Percentiles rank a stretch among this genome's conserved stretches.
Conservation (phyloP, 2,888 invertebrate genomes). For the Dolomedes plantarius region DNA sequence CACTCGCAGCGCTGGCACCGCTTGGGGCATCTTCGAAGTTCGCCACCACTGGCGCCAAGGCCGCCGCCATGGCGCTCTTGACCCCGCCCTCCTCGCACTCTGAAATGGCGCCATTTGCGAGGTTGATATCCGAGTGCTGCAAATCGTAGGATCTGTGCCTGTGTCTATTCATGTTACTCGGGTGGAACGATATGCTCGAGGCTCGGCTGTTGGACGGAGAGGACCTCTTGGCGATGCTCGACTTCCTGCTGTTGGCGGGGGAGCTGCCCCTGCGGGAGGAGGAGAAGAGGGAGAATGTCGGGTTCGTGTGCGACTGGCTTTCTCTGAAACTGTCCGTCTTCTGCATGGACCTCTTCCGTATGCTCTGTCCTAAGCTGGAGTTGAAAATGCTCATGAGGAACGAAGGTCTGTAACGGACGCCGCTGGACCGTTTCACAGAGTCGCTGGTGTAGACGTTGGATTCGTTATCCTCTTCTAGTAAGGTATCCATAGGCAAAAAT, state of each 20-base stretch:
- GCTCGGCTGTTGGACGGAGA: constrained; percentile 52
- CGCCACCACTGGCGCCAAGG: constrained; percentile 42
- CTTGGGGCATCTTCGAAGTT: constrained; percentile 23
- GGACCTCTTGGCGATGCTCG: constrained; percentile 25
- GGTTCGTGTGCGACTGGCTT: constrained; percentile 38
- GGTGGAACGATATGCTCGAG: constrained; percentile 58
- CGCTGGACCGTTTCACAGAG: constrained; percentile 35
- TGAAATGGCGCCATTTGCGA: constrained; percentile 20
- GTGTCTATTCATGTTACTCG: constrained; percentile 34
- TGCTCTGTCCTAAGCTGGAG: constrained; percentile 52
- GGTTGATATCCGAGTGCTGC: constrained; percentile 35
- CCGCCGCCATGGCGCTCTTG: constrained; percentile 34
- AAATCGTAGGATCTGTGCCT: constrained; percentile 54
- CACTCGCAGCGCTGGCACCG: not conserved
- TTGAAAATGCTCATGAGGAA: constrained; percentile 58
- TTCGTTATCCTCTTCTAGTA: constrained; percentile 70
- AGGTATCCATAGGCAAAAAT: constrained; percentile 66
- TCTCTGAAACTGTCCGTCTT: constrained; percentile 40
- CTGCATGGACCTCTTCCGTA: constrained; percentile 46
- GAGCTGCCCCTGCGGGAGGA: constrained; percentile 4
- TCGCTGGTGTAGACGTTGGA: constrained; percentile 58
- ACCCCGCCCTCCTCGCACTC: constrained; percentile 27
- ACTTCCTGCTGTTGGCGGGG: constrained; percentile 34
- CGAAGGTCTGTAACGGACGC: constrained; percentile 55
- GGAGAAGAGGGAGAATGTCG: constrained; percentile 27